Evolutionary conservation across 2,888 invertebrate genomes (phyloP).

Genomic region (Oxycera nigricornis): DNA sequence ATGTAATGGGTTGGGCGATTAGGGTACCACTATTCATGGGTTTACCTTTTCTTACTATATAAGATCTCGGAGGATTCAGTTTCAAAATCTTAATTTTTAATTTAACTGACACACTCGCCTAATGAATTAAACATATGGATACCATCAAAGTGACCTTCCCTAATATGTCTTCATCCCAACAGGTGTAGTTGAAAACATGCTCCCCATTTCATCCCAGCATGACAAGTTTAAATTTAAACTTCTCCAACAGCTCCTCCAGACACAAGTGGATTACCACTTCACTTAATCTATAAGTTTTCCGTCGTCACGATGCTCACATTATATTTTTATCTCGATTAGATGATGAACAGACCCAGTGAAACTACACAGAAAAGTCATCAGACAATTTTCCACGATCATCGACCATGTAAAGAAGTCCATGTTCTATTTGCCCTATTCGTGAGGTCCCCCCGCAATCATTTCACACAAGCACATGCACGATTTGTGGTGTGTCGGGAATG

Average conservation of each 20-base stretch:
- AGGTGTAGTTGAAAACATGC: neutral
- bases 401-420: conserved; percentile 24
- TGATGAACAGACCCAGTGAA: conserved; percentile 27
- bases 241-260: neutral
- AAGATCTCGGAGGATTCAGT: too few relatives aligned
- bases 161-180: too few relatives aligned
- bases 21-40: too few relatives aligned
- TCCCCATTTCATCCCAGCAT: neutral
- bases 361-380: conserved; percentile 27
- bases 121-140: too few relatives aligned
- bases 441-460: neutral
- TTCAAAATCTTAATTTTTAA: too few relatives aligned
- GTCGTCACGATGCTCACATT: neutral
- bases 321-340: conserved; percentile 26
- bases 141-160: too few relatives aligned
- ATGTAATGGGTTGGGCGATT: too few relatives aligned
- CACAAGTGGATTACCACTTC: neutral
- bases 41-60: too few relatives aligned
- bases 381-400: conserved; percentile 31
- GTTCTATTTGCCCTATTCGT: neutral
- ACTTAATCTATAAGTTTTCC: neutral
- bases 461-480: neutral
- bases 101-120: too few relatives aligned
- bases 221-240: neutral
- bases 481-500: neutral